These are phyloP conservation scores for Narcine bancroftii DNA, from an alignment of 2,113 vertebrate genomes.

Conservation along the genomic window DNA sequence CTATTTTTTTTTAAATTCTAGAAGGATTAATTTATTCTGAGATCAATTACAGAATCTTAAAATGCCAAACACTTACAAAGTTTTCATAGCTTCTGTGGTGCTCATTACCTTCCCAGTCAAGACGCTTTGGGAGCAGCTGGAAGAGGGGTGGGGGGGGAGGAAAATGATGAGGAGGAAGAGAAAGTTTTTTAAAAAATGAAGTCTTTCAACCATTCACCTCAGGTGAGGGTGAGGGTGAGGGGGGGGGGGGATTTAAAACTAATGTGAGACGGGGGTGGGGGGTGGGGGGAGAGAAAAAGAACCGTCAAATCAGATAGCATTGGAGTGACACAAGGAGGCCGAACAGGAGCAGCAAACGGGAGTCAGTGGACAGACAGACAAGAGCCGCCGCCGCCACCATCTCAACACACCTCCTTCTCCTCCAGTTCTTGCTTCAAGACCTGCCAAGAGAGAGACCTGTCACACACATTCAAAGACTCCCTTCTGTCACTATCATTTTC, in stretches of 20 bases:
- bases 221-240: too few species aligned
- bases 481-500: too few species aligned
- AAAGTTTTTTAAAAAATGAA: neutral
- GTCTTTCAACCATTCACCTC: constrained; percentile 4
- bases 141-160: constrained; percentile 38
- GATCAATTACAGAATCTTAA: neutral
- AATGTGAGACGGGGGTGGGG: too few species aligned
- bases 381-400: neutral
- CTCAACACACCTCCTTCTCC: constrained; percentile 84
- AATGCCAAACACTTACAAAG: constrained; percentile 66
- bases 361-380: constrained; percentile 41
- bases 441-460: too few species aligned
- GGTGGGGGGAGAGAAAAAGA: neutral
- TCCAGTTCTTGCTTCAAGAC: constrained; percentile 82
- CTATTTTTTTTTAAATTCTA: too few species aligned
- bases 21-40: too few species aligned
- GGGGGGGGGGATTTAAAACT: too few species aligned
- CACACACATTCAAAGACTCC: too few species aligned
- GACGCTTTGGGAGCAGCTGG: constrained; percentile 73
- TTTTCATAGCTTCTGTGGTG: constrained; percentile 85
- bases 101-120: constrained; percentile 92
- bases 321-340: constrained; percentile 34
- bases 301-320: constrained; percentile 37
- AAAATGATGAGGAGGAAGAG: neutral
- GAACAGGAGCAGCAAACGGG: constrained; percentile 34